A percentile compares a stretch with the other conserved stretches of the same genome.
Evolutionary conservation across 1,140 invertebrate species (phyloP).

Genomic region (Drosophila aff.): DNA sequence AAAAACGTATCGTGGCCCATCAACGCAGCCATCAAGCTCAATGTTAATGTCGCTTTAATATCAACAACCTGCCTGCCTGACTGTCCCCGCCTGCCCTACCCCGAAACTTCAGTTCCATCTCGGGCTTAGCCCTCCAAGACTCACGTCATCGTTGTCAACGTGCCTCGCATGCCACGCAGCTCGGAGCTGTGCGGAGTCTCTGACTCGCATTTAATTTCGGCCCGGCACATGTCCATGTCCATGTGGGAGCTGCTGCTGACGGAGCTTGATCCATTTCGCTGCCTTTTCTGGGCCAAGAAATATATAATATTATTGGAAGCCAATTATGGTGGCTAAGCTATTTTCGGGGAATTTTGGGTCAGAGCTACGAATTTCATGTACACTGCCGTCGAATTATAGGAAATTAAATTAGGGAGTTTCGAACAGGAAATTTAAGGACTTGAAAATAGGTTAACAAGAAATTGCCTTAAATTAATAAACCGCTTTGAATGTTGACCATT

Average conservation of each 20-base stretch:
- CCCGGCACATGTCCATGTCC: constrained; percentile 48
- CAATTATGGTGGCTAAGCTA: constrained; percentile 28
- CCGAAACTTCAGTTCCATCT: constrained; percentile 37
- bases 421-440: neutral
- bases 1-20: constrained; percentile 72
- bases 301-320: constrained; percentile 24
- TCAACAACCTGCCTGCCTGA: constrained; percentile 34
- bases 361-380: constrained; percentile 2
- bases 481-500: neutral
- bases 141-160: constrained; percentile 69
- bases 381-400: neutral
- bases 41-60: constrained; percentile 79
- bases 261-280: constrained; percentile 46
- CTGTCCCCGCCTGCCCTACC: constrained; percentile 7
- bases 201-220: constrained; percentile 60
- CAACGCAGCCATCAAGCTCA: constrained; percentile 74
- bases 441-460: neutral
- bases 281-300: constrained; percentile 39
- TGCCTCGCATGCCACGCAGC: constrained; percentile 63
- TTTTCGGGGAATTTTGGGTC: neutral
- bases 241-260: constrained; percentile 22
- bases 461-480: neutral
- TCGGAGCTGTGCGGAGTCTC: constrained; percentile 3
- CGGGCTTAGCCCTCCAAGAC: constrained; percentile 48
- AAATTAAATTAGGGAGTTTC: neutral